Base-by-base conservation (phyloP, 2,888 invertebrate genomes). In the Rhagophthalmus giganteus region DNA sequence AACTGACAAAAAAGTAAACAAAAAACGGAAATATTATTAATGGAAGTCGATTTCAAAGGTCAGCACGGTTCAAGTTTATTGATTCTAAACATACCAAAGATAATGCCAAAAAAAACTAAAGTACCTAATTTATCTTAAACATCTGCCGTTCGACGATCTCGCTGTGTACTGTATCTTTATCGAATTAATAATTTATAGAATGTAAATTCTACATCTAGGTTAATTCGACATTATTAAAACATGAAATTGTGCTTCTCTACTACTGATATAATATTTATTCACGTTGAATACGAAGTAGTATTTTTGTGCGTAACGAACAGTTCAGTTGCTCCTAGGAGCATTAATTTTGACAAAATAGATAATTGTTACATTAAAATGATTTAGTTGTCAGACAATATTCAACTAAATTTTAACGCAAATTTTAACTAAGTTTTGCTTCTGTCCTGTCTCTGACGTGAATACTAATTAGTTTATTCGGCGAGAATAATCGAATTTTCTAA, bases 401-500 rank as follows among this genome's bases (percentile, higher is more conserved):
- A 44, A 39, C 45, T 45, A 39, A 41, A 51, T 45, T 51, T 48
- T 52, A 52, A 52, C 52, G 52, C 41, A 47, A 53, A 48, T 44
- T 53, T 53, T 47, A 53, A 53, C 53, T 48, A 53, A 53, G 44
- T 47, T 48, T 53, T 48, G 48, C 48, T 44, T 48, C 28, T 47
- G 40, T 50, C 37, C 44, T 54, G 50, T 47, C 37, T 34, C 44
- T 54, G 54, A 50, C 50, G 50, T 54, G 54, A 46, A 46, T 44
- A 38, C 54, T 54, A 54, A 54, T 54, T 54, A 54, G 54, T 54
- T 54, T 54, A 54, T 54, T 50, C 50, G 50, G 35, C 41, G 48
- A 35, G 50, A 54, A 50, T 54, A 54, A 50, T 54, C 54, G 54
- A 54, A 54, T 54, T 54, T 46, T 50, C 46, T 31, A 50, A 54